A percentile compares a stretch with the other conserved stretches of the same genome.
Evolutionary conservation across 2,113 vertebrate genomes (phyloP).

Genomic region (Chionodraco myersi): DNA sequence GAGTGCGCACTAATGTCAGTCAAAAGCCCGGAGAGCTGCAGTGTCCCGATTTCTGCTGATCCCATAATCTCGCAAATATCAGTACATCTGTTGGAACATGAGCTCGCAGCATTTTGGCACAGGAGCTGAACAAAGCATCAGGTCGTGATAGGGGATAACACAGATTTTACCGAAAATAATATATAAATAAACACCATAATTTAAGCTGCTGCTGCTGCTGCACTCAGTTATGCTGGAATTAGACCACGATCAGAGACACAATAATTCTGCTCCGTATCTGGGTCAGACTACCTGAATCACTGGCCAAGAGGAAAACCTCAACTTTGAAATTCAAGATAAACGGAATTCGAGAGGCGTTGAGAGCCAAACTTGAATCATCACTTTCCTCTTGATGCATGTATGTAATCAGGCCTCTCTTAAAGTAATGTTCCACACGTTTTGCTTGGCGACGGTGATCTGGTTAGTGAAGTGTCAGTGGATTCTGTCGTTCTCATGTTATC

Average conservation of each 20-base stretch:
- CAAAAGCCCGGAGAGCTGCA: slow-evolving; percentile 44
- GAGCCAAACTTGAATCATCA: neutral
- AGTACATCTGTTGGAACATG: slow-evolving; percentile 50
- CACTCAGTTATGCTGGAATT: slow-evolving; percentile 45
- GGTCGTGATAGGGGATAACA: slow-evolving; percentile 30
- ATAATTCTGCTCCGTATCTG: slow-evolving; percentile 57
- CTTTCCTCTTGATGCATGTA: neutral
- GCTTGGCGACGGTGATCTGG: slow-evolving; percentile 18
- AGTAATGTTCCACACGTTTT: neutral
- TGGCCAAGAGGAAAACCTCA: slow-evolving; percentile 24
- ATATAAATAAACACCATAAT: slow-evolving; percentile 1
- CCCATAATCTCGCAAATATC: slow-evolving; percentile 69
- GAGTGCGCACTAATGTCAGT: slow-evolving; percentile 18
- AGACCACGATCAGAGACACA: slow-evolving; percentile 47
- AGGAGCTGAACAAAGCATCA: slow-evolving; percentile 38
- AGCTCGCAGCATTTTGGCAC: slow-evolving; percentile 43
- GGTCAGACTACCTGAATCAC: slow-evolving; percentile 53
- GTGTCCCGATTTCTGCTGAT: slow-evolving; percentile 69
- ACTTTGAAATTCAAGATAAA: slow-evolving; percentile 34
- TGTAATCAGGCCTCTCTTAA: neutral
- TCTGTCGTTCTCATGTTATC: slow-evolving; percentile 33
- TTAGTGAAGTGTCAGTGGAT: slow-evolving; percentile 5
- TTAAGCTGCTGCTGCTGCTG: slow-evolving; percentile 33
- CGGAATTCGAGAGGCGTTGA: slow-evolving; percentile 25
- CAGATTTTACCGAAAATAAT: slow-evolving; percentile 7